Evolutionary conservation across 2,888 invertebrate genomes (phyloP).

Genomic region (Agrochola lychnidis): DNA sequence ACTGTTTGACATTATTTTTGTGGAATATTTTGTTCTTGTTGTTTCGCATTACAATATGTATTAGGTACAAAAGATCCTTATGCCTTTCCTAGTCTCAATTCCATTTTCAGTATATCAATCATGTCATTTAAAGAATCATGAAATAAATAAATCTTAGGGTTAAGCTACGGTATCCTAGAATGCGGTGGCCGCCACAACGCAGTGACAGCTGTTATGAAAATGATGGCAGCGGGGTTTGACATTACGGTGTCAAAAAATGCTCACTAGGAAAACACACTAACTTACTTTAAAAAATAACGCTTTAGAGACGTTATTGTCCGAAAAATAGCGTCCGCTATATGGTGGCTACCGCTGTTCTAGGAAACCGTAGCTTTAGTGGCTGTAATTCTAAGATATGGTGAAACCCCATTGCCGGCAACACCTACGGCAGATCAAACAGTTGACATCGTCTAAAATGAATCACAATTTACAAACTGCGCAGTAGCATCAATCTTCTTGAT

Average conservation of each 20-base stretch:
- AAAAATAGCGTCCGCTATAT: not conserved
- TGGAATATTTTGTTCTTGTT: not conserved
- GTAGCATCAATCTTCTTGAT: not conserved
- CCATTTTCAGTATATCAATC: no score
- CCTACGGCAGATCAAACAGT: constrained; percentile 3
- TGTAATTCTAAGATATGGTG: not conserved
- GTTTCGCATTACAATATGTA: not conserved
- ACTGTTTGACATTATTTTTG: not conserved
- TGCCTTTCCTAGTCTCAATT: not conserved
- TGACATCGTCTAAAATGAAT: constrained; percentile 28
- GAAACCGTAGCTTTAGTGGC: not conserved
- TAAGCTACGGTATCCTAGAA: not conserved
- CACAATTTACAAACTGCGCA: constrained; percentile 3
- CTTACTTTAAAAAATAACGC: not conserved
- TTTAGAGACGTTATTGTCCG: not conserved
- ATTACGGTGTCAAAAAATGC: not conserved
- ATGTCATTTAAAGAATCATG: not conserved
- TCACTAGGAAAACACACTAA: not conserved
- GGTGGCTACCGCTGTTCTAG: not conserved
- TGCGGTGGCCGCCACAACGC: not conserved
- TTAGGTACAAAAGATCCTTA: not conserved
- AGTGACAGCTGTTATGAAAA: not conserved
- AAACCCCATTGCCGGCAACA: not conserved
- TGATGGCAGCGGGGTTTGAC: not conserved
- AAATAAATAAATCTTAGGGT: not conserved